Evolutionary conservation across 2,113 vertebrate species (phyloP), one percentile per base, ranked within the genome.

Genomic region (Ancistrus triradiatus): DNA sequence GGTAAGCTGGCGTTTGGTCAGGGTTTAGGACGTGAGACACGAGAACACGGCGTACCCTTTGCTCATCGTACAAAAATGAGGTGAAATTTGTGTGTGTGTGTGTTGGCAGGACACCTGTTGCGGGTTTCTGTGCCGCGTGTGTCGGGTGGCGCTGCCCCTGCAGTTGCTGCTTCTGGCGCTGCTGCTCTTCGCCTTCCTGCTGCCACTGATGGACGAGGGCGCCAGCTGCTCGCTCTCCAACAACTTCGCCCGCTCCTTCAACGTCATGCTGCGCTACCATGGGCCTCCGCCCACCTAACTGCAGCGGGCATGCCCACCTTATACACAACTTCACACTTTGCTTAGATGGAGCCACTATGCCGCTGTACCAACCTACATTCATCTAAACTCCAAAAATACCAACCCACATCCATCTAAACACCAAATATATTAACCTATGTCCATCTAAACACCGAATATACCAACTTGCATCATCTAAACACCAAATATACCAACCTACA

Each of bases 181-280:
- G 0, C 86, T 97, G n/a, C 86, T 97, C 0, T 81, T 98, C 51
- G 87, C 91, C 17, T 86, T 95, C 70, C 84, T 98, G 59, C 86
- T 97, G 14, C 94, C 93, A 0, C 75, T 91, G 47, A 82, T 89
- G 52, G 80, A 92, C 0, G 85, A 90, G 33, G 77, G 62, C n/a
- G 79, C 71, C 83, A 90, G 90, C 87, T 98, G 95, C 83, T 76
- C 87, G 0, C 82, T 91, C 52, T 80, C 90, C 84, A 97, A 98
- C 90, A 98, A 94, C 82, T 93, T 95, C 0, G 93, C 93, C 57
- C 86, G 88, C 6, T 98, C 95, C 67, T 97, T 98, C 83, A 87
- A 80, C 68, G 57, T 97, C 74, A 92, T 93, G 92, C 90, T 98
- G 18, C 91, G 86, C 69, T 88, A 97, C 0, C 14, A 91, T 0